Conservation (phyloP, 1,140 invertebrate genomes). For the Ooceraea biroi region DNA sequence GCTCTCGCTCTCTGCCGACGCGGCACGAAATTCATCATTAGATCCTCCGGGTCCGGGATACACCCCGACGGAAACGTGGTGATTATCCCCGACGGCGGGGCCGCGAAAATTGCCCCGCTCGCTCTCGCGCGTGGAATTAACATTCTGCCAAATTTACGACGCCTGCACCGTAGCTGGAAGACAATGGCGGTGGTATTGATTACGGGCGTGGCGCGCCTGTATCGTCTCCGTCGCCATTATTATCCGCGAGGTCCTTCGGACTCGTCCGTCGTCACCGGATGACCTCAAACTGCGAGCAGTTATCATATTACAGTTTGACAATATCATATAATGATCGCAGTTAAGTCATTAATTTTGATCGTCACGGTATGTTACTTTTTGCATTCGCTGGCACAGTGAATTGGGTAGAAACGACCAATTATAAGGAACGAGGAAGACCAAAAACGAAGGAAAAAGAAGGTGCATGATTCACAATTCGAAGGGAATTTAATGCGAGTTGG, state of each 20-base stretch:
- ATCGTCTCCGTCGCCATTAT: slow-evolving; percentile 34
- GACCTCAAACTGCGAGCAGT: neutral
- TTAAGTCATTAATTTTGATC: slow-evolving; percentile 5
- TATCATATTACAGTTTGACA: slow-evolving; percentile 6
- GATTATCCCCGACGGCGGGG: slow-evolving; percentile 69
- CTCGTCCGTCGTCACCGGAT: neutral
- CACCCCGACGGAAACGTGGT: slow-evolving; percentile 58
- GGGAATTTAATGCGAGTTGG: neutral
- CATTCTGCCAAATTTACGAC: slow-evolving; percentile 76
- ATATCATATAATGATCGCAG: neutral
- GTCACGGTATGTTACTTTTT: neutral
- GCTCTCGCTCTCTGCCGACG: slow-evolving; percentile 12
- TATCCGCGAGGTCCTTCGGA: neutral
- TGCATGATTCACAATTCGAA: neutral
- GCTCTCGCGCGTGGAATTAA: slow-evolving; percentile 62
- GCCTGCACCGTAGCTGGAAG: slow-evolving; percentile 58
- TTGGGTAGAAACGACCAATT: neutral
- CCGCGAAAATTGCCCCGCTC: slow-evolving; percentile 69
- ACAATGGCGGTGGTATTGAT: slow-evolving; percentile 73
- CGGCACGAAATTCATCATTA: slow-evolving; percentile 67
- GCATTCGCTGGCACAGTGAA: neutral
- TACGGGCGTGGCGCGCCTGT: slow-evolving; percentile 59
- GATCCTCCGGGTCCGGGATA: slow-evolving; percentile 37
- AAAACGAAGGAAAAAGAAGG: neutral
- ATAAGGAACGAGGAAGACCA: neutral